Conservation (phyloP, 2,113 vertebrate genomes). For the Nibea albiflora region DNA sequence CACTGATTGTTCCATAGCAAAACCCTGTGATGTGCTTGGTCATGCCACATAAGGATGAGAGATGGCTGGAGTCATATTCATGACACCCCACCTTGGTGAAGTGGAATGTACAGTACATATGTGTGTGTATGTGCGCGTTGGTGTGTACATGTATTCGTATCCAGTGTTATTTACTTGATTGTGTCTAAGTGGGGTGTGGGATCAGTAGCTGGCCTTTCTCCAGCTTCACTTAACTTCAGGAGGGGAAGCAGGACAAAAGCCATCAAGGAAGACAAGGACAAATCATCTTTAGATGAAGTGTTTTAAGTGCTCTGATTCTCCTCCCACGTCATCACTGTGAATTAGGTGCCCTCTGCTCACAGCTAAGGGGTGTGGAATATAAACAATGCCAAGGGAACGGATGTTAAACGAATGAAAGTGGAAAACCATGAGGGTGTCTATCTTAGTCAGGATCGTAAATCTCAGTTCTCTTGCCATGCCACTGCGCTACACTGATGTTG, state of each 20-base stretch:
- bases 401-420: conserved; percentile 78
- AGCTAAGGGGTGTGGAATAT: conserved; percentile 65
- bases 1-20: conserved; percentile 38
- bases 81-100: conserved; percentile 23
- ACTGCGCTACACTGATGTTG: conserved; percentile 59
- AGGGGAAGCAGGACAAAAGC: conserved; percentile 76
- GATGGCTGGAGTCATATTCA: conserved; percentile 17
- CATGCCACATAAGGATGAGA: conserved; percentile 25
- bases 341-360: conserved; percentile 78
- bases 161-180: conserved; percentile 74
- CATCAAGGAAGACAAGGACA: conserved; percentile 84
- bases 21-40: conserved; percentile 10
- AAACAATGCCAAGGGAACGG: conserved; percentile 76
- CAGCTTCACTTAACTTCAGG: conserved; percentile 80
- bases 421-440: conserved; percentile 81
- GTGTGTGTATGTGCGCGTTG: conserved; percentile 22
- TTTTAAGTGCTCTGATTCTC: conserved; percentile 80
- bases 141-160: conserved; percentile 53
- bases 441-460: conserved; percentile 77
- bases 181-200: conserved; percentile 76
- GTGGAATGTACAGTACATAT: conserved; percentile 31
- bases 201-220: conserved; percentile 76
- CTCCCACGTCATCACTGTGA: conserved; percentile 75
- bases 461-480: conserved; percentile 49
- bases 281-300: conserved; percentile 86